phyloP scores from a whole-genome alignment of 2,888 invertebrate genomes.

The Aphodius granarius region DNA sequence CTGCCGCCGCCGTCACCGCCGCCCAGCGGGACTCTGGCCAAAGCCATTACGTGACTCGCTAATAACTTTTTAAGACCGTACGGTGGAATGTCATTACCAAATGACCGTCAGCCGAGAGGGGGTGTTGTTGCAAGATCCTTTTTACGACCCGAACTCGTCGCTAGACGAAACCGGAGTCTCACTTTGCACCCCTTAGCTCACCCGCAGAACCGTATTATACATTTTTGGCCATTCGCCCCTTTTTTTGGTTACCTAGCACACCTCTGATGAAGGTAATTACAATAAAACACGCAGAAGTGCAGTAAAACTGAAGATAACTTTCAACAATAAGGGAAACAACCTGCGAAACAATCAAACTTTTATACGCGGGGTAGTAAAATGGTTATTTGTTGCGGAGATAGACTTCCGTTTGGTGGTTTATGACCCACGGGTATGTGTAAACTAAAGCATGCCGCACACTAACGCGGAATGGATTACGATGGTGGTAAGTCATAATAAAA shows the following conservation, averaged over 20 bases:
- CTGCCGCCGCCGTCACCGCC: too few relatives aligned
- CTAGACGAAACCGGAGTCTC: slow-evolving; percentile 29
- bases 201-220: too few relatives aligned
- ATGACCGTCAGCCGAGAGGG: slow-evolving; percentile 41
- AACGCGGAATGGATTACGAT: too few relatives aligned
- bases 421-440: slow-evolving; percentile 36
- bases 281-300: too few relatives aligned
- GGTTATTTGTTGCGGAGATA: slow-evolving; percentile 28
- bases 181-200: not conserved
- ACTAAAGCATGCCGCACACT: too few relatives aligned
- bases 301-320: not conserved
- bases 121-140: slow-evolving; percentile 41
- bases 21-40: slow-evolving; percentile 29
- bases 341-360: slow-evolving; percentile 36
- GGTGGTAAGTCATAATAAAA: too few relatives aligned
- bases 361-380: slow-evolving; percentile 34
- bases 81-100: slow-evolving; percentile 46
- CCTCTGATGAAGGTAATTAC: too few relatives aligned
- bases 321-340: not conserved
- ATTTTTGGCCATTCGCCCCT: too few relatives aligned
- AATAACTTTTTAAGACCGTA: slow-evolving; percentile 49
- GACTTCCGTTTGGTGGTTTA: slow-evolving; percentile 33
- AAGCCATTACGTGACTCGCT: slow-evolving; percentile 40
- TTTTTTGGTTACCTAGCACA: too few relatives aligned
- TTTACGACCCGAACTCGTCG: slow-evolving; percentile 40